Percentiles rank a stretch among this genome's conserved stretches.
These are phyloP conservation scores for Aphrophora alni DNA, from an alignment of 2,888 invertebrate species.

Conservation along the genomic window DNA sequence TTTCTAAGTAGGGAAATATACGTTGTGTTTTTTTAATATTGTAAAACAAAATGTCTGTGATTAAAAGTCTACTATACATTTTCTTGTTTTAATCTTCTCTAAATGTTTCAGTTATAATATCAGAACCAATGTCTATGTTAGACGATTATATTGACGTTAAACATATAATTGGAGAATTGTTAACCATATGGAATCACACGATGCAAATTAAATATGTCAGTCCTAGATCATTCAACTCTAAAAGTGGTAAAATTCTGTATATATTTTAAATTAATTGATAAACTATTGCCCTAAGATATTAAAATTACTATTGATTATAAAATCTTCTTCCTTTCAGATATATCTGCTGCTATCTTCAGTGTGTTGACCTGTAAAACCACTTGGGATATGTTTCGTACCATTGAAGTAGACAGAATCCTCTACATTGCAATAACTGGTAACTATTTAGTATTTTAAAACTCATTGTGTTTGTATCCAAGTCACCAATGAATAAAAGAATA, in stretches of 20 bases:
- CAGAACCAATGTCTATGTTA: not conserved
- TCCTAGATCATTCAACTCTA: not conserved
- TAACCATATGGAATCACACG: not conserved
- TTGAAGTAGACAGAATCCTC: conserved; percentile 69
- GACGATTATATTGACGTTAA: not conserved
- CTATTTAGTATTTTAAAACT: no score
- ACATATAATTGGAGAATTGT: not conserved
- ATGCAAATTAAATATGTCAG: not conserved
- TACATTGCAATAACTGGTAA: conserved; percentile 69
- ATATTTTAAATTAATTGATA: not conserved
- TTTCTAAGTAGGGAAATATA: no score
- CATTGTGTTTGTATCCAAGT: no score
- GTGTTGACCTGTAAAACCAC: conserved; percentile 66
- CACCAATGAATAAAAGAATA: no score
- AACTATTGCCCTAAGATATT: no score
- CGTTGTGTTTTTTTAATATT: no score
- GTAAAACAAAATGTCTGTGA: no score
- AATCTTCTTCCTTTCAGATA: not conserved
- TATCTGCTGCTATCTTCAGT: conserved; percentile 24
- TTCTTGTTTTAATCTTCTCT: no score
- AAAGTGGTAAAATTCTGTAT: not conserved
- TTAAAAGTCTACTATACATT: no score
- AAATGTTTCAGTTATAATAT: not conserved
- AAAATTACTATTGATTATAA: no score
- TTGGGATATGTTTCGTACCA: conserved; percentile 71